Evolutionary conservation across 2,113 vertebrate species (phyloP).

Genomic region (Macrotis lagotis): DNA sequence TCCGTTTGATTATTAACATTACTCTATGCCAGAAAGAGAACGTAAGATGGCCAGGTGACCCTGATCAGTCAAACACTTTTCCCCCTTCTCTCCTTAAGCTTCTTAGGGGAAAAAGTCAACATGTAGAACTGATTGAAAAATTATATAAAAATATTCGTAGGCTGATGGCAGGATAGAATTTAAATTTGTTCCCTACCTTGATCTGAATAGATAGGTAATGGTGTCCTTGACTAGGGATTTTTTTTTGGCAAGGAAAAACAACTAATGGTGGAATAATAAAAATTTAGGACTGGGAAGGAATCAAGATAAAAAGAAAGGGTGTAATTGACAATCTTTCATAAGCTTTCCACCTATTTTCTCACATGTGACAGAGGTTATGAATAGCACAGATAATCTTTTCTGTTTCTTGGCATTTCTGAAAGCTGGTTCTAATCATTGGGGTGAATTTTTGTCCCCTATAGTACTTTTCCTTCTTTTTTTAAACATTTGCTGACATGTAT

Average conservation of each 20-base stretch:
- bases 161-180: background rate
- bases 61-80: slow-evolving; percentile 17
- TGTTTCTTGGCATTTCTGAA: background rate
- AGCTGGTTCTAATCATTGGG: background rate
- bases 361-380: background rate
- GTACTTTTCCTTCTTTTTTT: background rate
- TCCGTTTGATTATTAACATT: slow-evolving; percentile 46
- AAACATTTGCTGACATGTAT: no score
- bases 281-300: background rate
- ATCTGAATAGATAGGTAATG: background rate
- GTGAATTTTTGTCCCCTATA: background rate
- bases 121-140: slow-evolving; percentile 32
- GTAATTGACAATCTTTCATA: background rate
- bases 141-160: slow-evolving; percentile 41
- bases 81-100: slow-evolving; percentile 46
- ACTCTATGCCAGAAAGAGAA: slow-evolving; percentile 36
- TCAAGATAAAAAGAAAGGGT: background rate
- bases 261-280: background rate
- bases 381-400: background rate
- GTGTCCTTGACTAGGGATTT: background rate
- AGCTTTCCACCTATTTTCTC: background rate
- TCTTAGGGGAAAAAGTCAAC: slow-evolving; percentile 39
- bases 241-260: background rate
- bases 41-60: slow-evolving; percentile 44
- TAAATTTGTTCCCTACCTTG: slow-evolving; percentile 12